Evolutionary conservation across 1,140 invertebrate species (phyloP), one percentile per base, ranked within the genome.

Genomic region (Trachymyrmex cornetzi): DNA sequence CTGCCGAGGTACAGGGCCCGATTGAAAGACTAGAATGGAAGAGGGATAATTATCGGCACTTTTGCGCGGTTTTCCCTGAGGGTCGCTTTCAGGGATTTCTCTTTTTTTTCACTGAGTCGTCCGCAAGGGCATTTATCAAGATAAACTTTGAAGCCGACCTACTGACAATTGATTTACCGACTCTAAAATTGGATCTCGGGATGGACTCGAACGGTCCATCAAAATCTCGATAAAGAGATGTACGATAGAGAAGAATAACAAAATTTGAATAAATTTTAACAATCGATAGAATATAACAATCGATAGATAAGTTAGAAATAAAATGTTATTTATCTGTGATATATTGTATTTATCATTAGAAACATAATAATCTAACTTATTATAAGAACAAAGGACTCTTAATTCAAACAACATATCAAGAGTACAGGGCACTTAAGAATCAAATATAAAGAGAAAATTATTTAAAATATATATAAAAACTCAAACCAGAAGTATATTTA

Each of bases 101-200:
- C 64, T 27, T 22, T 66, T 48, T 74, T 59, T 61, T n/a, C 69
- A 63, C 9, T 9, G 24, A 55, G 44, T 75, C 44, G 6, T 61
- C 7, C 55, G 27, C 55, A 44, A 84, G 34, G 14, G 80, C 80
- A 61, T 84, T 84, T 84, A 84, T 84, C 80, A 84, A 74, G 69
- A 84, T 84, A 84, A 84, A 84, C 69, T 84, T 84, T 84, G 80
- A 75, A 48, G 69, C 55, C 55, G 69, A 84, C 55, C 55, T 63
- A 61, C 50, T 81, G 77, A 81, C 80, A 74, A 38, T 84, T 84
- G 80, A 84, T 84, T 84, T 84, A 84, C 80, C 69, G 80, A 84
- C 69, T 74, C n/a, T 44, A 57, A 84, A 82, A 84, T 84, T 75
- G 80, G 55, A 75, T 84, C 63, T 61, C 55, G 69, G 14, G 30